Percentiles rank a stretch among this genome's conserved stretches.
These are phyloP conservation scores for Dendrolimus punctatus DNA, from an alignment of 1,140 invertebrate genomes.

Conservation along the genomic window DNA sequence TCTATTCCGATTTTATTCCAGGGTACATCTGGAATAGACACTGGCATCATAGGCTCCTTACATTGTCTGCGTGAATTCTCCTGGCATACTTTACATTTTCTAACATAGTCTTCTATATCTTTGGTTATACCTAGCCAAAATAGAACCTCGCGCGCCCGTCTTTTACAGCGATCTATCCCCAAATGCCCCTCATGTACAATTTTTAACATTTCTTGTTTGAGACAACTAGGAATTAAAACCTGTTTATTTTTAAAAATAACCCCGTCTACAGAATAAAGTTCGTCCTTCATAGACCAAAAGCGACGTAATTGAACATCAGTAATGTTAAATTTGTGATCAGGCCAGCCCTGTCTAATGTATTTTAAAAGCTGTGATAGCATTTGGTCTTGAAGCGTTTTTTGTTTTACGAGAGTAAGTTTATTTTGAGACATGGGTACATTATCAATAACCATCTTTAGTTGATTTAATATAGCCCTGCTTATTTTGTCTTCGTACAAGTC, in stretches of 20 bases:
- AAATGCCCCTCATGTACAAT: slow-evolving; percentile 25
- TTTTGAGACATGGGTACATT: too few species aligned
- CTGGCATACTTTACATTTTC: slow-evolving; percentile 21
- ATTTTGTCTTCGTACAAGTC: too few species aligned
- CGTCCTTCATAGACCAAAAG: slow-evolving; percentile 10
- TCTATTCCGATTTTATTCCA: slow-evolving; percentile 41
- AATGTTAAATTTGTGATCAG: slow-evolving; percentile 11
- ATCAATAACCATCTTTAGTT: too few species aligned
- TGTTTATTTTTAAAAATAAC: slow-evolving; percentile 7
- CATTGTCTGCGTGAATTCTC: slow-evolving; percentile 8
- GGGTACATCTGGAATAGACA: slow-evolving; percentile 24
- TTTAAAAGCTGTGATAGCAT: slow-evolving; percentile 3
- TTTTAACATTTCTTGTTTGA: slow-evolving; percentile 5
- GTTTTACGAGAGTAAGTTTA: too few species aligned
- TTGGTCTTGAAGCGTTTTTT: too few species aligned
- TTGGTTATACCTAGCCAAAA: slow-evolving; percentile 46
- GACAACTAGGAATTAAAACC: slow-evolving; percentile 5
- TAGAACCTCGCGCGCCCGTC: slow-evolving; percentile 34
- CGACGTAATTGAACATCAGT: slow-evolving; percentile 1
- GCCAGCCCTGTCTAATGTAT: slow-evolving; percentile 10
- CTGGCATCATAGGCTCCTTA: slow-evolving; percentile 30
- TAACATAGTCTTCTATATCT: slow-evolving; percentile 31
- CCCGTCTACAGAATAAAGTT: slow-evolving; percentile 8
- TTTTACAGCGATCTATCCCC: slow-evolving; percentile 32
- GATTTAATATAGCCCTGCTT: too few species aligned